Conservation (phyloP, 2,113 vertebrate genomes). For the Silurus glanis region DNA sequence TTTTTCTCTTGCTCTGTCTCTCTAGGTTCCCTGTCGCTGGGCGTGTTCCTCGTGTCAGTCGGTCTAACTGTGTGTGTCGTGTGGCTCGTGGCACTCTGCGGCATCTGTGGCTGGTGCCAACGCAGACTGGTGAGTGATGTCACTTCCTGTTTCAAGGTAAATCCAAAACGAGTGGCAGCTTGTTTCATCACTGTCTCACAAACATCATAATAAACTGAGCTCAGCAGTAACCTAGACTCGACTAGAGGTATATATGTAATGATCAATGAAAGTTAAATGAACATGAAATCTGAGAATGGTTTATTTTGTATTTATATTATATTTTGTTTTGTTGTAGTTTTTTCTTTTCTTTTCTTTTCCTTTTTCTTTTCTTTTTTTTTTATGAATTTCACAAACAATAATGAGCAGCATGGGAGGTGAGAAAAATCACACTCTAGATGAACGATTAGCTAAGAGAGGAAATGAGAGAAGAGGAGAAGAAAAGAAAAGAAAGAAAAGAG, state of each 20-base stretch:
- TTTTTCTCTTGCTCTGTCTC: slow-evolving; percentile 21
- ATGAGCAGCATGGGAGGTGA: background rate
- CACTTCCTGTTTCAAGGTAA: slow-evolving; percentile 29
- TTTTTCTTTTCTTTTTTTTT: background rate
- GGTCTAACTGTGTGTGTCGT: slow-evolving; percentile 90
- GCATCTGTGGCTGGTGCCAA: slow-evolving; percentile 98
- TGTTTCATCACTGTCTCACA: background rate
- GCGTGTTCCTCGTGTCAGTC: slow-evolving; percentile 92
- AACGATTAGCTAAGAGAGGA: background rate
- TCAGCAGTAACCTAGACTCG: background rate
- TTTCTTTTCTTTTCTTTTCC: background rate
- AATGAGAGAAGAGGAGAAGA: slow-evolving; percentile 9
- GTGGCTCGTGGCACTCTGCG: slow-evolving; percentile 91
- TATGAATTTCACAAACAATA: background rate
- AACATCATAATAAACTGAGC: background rate
- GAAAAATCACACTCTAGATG: background rate
- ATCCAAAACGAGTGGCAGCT: background rate
- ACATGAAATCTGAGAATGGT: background rate
- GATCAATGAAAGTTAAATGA: background rate
- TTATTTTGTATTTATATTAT: background rate
- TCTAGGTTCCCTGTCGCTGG: slow-evolving; percentile 85
- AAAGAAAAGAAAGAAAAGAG: background rate
- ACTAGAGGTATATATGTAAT: background rate
- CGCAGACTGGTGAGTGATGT: slow-evolving; percentile 89
- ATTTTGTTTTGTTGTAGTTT: too few relatives aligned